Conservation (phyloP, 37 sponge, comb jelly and placozoan species). For the Sycon ciliatum region DNA sequence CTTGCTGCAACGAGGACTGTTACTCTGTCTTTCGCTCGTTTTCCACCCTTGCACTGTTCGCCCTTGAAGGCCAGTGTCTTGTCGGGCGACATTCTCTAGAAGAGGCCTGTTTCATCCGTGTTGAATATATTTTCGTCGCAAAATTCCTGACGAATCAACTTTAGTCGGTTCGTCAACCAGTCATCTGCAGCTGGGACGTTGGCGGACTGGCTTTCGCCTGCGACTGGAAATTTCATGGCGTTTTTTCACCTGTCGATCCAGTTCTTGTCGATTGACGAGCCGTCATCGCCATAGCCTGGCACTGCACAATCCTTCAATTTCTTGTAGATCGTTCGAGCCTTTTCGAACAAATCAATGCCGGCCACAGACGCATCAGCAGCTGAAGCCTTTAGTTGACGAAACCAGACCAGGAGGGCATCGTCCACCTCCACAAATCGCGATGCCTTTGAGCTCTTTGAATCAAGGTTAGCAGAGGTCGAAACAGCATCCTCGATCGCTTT, state of each 20-base stretch:
- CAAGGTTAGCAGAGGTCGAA: background rate
- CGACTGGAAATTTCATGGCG: constrained; percentile 11
- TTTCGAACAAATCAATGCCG: background rate
- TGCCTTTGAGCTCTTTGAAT: background rate
- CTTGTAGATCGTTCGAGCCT: background rate
- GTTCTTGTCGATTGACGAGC: background rate
- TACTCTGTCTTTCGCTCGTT: constrained; percentile 2
- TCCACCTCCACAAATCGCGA: constrained; percentile 9
- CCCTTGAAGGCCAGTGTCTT: constrained; percentile 13
- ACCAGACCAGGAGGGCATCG: constrained; percentile 12
- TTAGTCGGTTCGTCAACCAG: background rate
- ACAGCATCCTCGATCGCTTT: constrained; percentile 10
- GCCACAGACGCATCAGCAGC: background rate
- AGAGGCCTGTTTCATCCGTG: constrained; percentile 10
- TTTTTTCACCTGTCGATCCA: constrained; percentile 21
- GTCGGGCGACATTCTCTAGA: constrained; percentile 15
- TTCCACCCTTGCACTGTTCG: constrained; percentile 15
- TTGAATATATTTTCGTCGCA: background rate
- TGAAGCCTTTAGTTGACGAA: background rate
- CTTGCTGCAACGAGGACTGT: constrained; percentile 16
- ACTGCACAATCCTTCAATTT: constrained; percentile 10
- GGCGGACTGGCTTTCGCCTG: no score
- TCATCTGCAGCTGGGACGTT: no score
- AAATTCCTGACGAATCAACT: constrained; percentile 1
- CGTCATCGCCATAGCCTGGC: constrained; percentile 22